Base-by-base conservation (phyloP, 2,797 vertebrate species). In the Manis pentadactyla region DNA sequence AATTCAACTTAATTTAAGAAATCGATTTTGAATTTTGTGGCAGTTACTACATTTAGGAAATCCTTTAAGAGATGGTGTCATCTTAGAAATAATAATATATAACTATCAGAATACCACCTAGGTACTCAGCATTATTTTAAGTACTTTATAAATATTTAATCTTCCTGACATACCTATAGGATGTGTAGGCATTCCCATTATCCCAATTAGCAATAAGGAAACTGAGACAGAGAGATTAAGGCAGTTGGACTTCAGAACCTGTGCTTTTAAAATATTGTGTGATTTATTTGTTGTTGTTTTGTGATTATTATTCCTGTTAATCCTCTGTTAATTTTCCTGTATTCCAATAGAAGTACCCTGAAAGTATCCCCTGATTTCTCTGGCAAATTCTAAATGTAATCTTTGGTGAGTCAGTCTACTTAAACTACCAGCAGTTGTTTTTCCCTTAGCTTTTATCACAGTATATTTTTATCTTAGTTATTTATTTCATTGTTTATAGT, bases 21-120 rank as follows among this genome's bases (percentile, higher is more conserved):
- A 55, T 51, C 66, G 29, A 42, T 82, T 92, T 75, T 17, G 83
- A 81, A 77, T 37, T 90, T 59, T 79, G 29, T 90, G 37, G 31
- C 13, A 66, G 31, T 74, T 71, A 73, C 19, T 69, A 94, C 61
- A 75, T 69, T 92, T 95, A 92, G 42, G 42, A 95, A 87, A 79
- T 55, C 31, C 39, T 7, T 74, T 89, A 89, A 42, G 5, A 82
- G 69, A 39, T 51, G 3, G 42, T 82, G 23, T 34, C 34, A 74
- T 86, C 51, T 94, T 83, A 90, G 29, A 83, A 64, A 53, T 78
- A 66, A 37, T 59, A 69, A 79, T 34, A 61, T 23, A 21, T 53
- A 39, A 21, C 85, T 93, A 21, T 91, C 39, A 49, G 31, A 88
- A 59, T 27, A 69, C 49, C n/a, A 89, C 51, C 53, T 75, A 15